A percentile compares a stretch with the other conserved stretches of the same genome.
phyloP scores from a whole-genome alignment of 2,797 vertebrate species.

The Graptemys geographica region DNA sequence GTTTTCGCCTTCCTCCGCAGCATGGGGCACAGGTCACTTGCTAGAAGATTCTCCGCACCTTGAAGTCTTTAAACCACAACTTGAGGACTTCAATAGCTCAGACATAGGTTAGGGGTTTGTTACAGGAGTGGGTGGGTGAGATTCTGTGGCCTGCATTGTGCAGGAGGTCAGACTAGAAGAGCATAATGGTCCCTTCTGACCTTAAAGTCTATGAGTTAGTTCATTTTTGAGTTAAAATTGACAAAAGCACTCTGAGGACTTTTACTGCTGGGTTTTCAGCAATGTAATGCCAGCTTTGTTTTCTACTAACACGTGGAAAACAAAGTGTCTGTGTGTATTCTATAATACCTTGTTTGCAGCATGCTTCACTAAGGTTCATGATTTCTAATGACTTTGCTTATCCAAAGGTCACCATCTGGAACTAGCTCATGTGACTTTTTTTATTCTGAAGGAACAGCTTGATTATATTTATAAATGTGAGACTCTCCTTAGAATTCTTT shows the following conservation, averaged over 20 bases:
- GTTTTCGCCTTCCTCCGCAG: too few relatives aligned
- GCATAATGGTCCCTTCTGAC: too few relatives aligned
- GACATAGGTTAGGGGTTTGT: too few relatives aligned
- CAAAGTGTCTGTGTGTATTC: neutral
- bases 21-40: too few relatives aligned
- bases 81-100: too few relatives aligned
- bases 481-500: constrained; percentile 22
- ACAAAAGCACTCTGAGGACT: neutral
- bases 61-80: too few relatives aligned
- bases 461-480: constrained; percentile 60
- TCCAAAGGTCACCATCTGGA: constrained; percentile 76
- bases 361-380: constrained; percentile 63
- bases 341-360: constrained; percentile 42
- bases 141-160: too few relatives aligned
- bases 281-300: neutral
- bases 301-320: neutral
- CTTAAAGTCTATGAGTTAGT: neutral
- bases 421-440: constrained; percentile 53
- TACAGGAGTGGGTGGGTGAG: too few relatives aligned
- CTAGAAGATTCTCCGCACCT: too few relatives aligned
- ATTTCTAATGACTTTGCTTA: constrained; percentile 71
- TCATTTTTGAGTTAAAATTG: neutral
- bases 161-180: too few relatives aligned
- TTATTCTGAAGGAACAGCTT: constrained; percentile 42
- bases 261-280: neutral